These are phyloP conservation scores for Erebia palarica DNA, from an alignment of 2,888 invertebrate genomes.

Conservation along the genomic window DNA sequence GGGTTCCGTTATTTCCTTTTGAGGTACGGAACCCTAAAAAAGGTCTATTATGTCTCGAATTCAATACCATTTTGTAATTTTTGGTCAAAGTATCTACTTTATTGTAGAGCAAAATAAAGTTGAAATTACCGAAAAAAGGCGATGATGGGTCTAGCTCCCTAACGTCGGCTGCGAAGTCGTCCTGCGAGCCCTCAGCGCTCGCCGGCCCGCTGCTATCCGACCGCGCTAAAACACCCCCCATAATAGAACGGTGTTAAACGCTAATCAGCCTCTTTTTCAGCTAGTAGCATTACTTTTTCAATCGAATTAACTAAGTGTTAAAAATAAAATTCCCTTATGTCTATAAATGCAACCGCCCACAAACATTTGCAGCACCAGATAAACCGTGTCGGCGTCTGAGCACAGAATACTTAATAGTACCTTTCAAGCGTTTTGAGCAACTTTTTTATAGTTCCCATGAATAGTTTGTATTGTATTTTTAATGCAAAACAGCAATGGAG, in stretches of 20 bases:
- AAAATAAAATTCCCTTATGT: too few relatives aligned
- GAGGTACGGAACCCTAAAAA: too few relatives aligned
- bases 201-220: constrained; percentile 73
- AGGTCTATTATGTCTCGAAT: too few relatives aligned
- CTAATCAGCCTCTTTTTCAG: neutral
- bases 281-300: neutral
- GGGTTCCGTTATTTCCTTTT: too few relatives aligned
- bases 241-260: constrained; percentile 10
- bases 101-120: constrained; percentile 51
- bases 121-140: constrained; percentile 76
- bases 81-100: constrained; percentile 48
- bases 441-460: too few relatives aligned
- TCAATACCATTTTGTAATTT: neutral
- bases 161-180: constrained; percentile 77
- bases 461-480: too few relatives aligned
- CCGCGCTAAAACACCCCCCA: constrained; percentile 65
- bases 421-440: too few relatives aligned
- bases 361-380: too few relatives aligned
- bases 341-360: too few relatives aligned
- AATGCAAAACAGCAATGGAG: too few relatives aligned
- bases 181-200: constrained; percentile 64
- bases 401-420: too few relatives aligned
- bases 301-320: neutral
- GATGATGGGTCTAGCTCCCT: constrained; percentile 78
- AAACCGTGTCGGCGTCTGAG: too few relatives aligned